Base-by-base conservation (phyloP, 2,888 invertebrate species). In the Chalcis sispes region DNA sequence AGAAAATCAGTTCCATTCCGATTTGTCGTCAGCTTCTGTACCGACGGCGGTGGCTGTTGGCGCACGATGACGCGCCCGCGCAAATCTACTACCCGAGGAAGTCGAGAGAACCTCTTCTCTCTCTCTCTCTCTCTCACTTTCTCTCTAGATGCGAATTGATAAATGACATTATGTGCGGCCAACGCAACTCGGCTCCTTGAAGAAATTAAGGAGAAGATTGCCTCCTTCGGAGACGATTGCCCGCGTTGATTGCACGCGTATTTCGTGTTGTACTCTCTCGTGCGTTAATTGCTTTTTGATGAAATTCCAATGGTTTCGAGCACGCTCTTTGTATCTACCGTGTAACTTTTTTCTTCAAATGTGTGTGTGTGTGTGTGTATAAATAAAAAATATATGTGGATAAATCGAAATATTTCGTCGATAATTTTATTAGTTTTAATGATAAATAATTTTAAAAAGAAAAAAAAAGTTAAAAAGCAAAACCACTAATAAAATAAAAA, bases 1-100 rank as follows among this genome's bases (percentile, higher is more conserved):
- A 18, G 59, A 65, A 72, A 76, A 72, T 76, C 75, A 76, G 80
- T 80, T 81, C 80, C 27, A 40, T 48, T 56, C 62, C 46, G 54
- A 74, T 74, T 69, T 36, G 64, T 64, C 48, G 18, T 10, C 18
- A n/a, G n/a, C 32, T 7, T 25, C 36, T 40, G 25, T 50, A 3
- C 3, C 15, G 5, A 13, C 27, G 40, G 25, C 25, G 52, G 23
- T 52, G 25, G 7, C 13, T 18, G 52, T 23, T 20, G 48, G 25
- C 32, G n/a, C n/a, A n/a, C n/a, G n/a, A n/a, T n/a, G n/a, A n/a
- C n/a, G 20, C 48, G 29, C 58, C 42, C 54, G 50, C 56, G 56
- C 58, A 61, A 74, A 74, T 74, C 67, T 74, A 69, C 74, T 69
- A 81, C 78, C 78, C 75, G 69, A 75, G 64, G 50, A 52, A 2